Evolutionary conservation across 1,140 invertebrate species (phyloP), one percentile per base, ranked within the genome.

Genomic region (Manduca sexta): DNA sequence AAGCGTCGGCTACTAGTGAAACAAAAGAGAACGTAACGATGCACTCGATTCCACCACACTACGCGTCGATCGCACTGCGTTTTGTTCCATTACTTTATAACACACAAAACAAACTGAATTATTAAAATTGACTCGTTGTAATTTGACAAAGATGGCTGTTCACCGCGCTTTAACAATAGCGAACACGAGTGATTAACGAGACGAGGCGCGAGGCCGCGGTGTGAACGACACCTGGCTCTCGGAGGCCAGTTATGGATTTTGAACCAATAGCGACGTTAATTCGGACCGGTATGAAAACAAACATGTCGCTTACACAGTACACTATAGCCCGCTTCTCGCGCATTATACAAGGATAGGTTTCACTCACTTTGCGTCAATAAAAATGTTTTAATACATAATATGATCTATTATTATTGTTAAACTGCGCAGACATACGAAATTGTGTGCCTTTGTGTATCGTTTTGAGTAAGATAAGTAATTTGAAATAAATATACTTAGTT

Each of bases 151-250:
- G 82, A 85, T 85, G 82, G 82, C 82, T 85, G 79, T 79, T 74
- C 76, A 70, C 73, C 76, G 81, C 77, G 74, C 74, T 79, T 76
- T 79, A 85, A 85, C 82, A 85, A 85, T 85, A 85, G 79, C 73
- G 77, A 78, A 73, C 79, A 78, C 74, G 79, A 80, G 79, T 85
- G 82, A 85, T 85, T 85, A 85, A 85, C 75, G 82, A 85, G 82
- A 83, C 82, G 82, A 85, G 79, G 79, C 82, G 80, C 79, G 83
- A 83, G 80, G 80, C 77, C 84, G 83, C 82, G 82, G 84, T 86
- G 84, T 86, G 84, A 86, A 86, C 82, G 84, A 86, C 84, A 86
- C 84, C 84, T 86, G 84, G 82, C 78, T 82, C 77, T 75, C 74
- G 63, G 81, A 78, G 80, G 84, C 80, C 84, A 84, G 80, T 85